Conservation (phyloP, 2,113 vertebrate genomes). For the Loxodonta africana region DNA sequence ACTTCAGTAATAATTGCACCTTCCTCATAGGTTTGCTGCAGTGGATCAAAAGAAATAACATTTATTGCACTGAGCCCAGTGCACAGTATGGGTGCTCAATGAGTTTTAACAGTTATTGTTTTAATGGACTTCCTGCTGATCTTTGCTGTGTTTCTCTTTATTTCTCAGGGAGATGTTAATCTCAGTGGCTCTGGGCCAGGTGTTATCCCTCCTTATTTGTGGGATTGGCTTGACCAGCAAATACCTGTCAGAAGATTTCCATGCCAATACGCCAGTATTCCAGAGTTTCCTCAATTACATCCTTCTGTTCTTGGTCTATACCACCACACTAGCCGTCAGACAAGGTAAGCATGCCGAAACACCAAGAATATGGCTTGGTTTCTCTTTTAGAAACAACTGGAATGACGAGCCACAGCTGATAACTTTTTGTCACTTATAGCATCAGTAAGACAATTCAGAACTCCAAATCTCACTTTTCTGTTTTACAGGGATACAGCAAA, state of each 20-base stretch:
- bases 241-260: constrained; percentile 97
- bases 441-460: constrained; percentile 33
- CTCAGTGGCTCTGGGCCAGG: constrained; percentile 96
- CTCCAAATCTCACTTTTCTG: constrained; percentile 15
- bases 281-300: constrained; percentile 99
- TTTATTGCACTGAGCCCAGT: neutral
- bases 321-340: constrained; percentile 96
- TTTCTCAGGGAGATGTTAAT: constrained; percentile 95
- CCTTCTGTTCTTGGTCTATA: constrained; percentile 98
- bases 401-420: neutral
- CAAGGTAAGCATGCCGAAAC: constrained; percentile 91
- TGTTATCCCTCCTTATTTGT: constrained; percentile 96
- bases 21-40: neutral
- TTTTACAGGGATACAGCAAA: constrained; percentile 53
- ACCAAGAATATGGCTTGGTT: neutral
- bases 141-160: constrained; percentile 70
- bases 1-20: neutral
- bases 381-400: neutral
- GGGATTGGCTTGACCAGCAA: constrained; percentile 97
- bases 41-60: neutral
- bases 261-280: constrained; percentile 97
- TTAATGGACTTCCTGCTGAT: neutral
- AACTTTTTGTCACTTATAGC: neutral
- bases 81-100: neutral
- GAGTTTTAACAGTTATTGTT: neutral